A percentile compares a stretch with the other conserved stretches of the same genome.
Conservation (phyloP, 2,113 vertebrate genomes). For the Hippopotamus amphibius region DNA sequence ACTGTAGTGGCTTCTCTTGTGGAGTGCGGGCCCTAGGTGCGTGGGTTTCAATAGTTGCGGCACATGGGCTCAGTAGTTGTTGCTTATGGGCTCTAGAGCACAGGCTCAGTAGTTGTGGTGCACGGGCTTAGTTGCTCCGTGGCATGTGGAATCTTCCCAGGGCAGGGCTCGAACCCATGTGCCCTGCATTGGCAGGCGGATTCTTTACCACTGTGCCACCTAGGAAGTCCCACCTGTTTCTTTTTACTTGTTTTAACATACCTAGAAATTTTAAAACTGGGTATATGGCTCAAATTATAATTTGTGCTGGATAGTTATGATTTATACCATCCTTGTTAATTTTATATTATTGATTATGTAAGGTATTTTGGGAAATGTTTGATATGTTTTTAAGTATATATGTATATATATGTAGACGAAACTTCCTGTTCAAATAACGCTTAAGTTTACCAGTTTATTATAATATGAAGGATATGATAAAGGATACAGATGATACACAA, state of each 20-base stretch:
- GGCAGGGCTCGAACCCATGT: no score
- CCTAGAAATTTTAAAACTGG: background rate
- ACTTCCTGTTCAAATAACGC: background rate
- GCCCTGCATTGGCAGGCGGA: no score
- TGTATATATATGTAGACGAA: background rate
- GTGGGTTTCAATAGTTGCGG: no score
- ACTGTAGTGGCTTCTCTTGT: no score
- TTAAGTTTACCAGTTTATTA: background rate
- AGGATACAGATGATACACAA: background rate
- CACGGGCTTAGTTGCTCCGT: no score
- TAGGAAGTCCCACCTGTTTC: background rate
- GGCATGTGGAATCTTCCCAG: no score
- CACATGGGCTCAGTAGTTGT: no score
- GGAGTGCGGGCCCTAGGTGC: no score
- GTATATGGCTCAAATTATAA: background rate
- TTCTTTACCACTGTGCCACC: no score
- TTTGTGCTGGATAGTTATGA: conserved; percentile 15
- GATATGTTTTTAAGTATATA: background rate
- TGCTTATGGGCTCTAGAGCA: no score
- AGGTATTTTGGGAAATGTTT: conserved; percentile 17
- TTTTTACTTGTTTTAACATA: background rate
- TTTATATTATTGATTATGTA: background rate
- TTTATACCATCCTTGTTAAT: background rate
- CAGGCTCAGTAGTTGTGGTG: no score
- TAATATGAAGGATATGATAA: background rate